Evolutionary conservation across 2,888 invertebrate species (phyloP).

Genomic region (Phyto melanocephala): DNA sequence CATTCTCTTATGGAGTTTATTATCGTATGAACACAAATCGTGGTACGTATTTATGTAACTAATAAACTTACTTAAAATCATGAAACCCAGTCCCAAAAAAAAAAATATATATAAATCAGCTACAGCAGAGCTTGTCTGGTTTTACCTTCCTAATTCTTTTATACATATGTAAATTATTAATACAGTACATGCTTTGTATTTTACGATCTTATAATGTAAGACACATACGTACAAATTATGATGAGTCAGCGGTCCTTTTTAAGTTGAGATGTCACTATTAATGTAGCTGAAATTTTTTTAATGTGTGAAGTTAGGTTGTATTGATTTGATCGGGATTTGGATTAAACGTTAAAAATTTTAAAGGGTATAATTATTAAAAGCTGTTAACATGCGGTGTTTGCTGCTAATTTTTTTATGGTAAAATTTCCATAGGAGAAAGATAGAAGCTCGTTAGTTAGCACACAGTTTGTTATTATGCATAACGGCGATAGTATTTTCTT

Average conservation of each 20-base stretch:
- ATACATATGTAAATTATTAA: background rate
- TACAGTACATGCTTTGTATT: no score
- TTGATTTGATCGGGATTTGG: no score
- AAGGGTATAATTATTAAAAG: no score
- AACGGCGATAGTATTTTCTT: no score
- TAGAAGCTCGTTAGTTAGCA: no score
- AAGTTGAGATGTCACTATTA: background rate
- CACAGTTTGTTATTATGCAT: no score
- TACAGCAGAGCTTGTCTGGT: background rate
- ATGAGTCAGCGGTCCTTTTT: constrained; percentile 10
- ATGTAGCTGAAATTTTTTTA: no score
- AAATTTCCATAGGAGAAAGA: no score
- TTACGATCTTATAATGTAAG: background rate
- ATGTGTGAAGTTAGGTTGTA: no score
- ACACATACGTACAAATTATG: constrained; percentile 12
- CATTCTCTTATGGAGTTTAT: constrained; percentile 83
- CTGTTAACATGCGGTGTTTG: no score
- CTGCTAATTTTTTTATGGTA: no score
- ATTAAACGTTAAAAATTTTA: no score
- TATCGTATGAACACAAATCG: constrained; percentile 84
- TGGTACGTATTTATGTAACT: constrained; percentile 80
- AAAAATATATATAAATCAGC: background rate
- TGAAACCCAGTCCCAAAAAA: background rate
- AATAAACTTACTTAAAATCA: background rate
- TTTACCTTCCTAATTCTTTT: background rate